Evolutionary conservation across 2,113 vertebrate genomes (phyloP), one percentile per base, ranked within the genome.

Genomic region (Heptranchias perlo): DNA sequence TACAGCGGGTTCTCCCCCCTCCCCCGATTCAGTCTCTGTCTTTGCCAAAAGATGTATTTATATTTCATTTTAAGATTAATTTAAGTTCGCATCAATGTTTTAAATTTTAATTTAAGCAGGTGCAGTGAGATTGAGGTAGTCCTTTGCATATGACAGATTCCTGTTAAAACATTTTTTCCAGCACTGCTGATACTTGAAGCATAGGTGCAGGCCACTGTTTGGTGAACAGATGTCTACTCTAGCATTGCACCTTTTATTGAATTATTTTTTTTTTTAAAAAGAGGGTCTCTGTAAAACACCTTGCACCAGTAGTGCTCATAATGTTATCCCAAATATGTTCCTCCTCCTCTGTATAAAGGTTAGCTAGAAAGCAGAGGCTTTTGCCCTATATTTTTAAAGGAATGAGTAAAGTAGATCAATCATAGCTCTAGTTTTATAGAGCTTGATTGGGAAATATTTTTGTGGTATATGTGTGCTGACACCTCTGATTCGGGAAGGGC

Each of bases 351-450:
- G 3, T 95, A 52, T 7, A 73, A 49, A 95, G 65, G 25, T 39
- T 95, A 95, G 44, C 39, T 95, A 49, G 64, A 73, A 95, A 73
- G 49, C 97, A 97, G 98, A 98, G 97, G 98, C 98, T 98, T 97
- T 98, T 97, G 97, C 98, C 98, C 97, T 98, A 97, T 98, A 98
- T 98, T 98, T 98, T 98, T 98, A 97, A 98, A 97, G 98, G 96
- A 97, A 97, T 97, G 98, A 97, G 98, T 97, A 98, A 98, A 97
- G 97, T 97, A 97, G 98, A 97, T 97, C 97, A 98, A 98, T 96
- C 97, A 96, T 96, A 96, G 97, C 98, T 97, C 98, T 98, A 98
- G 98, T 98, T 98, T 97, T 98, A 98, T 98, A 98, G 98, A 98
- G 98, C 97, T 96, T 96, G 97, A 97, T 97, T 98, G 97, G 97